phyloP scores from a whole-genome alignment of 2,797 vertebrate genomes.

The Acipenser oxyrinchus region DNA sequence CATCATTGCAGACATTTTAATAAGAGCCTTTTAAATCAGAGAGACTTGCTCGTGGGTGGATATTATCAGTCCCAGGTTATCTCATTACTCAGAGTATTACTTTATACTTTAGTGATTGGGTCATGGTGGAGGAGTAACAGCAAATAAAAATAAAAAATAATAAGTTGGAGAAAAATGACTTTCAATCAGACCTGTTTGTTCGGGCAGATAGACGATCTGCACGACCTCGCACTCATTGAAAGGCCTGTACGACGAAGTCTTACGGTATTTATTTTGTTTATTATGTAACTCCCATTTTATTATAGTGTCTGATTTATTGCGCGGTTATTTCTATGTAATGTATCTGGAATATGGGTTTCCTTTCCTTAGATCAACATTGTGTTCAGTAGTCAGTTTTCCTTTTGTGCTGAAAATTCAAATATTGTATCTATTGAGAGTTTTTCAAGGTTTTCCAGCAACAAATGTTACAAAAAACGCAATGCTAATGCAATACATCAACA shows the following conservation, averaged over 20 bases:
- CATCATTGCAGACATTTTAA: constrained; percentile 16
- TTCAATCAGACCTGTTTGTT: constrained; percentile 72
- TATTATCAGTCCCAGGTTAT: constrained; percentile 14
- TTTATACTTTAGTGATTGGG: not conserved
- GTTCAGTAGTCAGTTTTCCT: too few species aligned
- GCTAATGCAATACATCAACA: too few species aligned
- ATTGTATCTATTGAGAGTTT: too few species aligned
- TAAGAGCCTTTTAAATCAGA: constrained; percentile 16
- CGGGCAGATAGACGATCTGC: constrained; percentile 82
- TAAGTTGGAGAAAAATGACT: constrained; percentile 67
- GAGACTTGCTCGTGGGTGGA: constrained; percentile 33
- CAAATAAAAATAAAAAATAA: constrained; percentile 23
- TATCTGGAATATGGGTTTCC: too few species aligned
- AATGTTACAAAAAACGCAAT: too few species aligned
- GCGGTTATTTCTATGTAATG: too few species aligned
- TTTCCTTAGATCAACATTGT: too few species aligned
- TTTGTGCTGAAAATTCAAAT: too few species aligned
- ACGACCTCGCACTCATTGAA: constrained; percentile 86
- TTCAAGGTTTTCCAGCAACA: too few species aligned
- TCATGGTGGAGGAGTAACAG: constrained; percentile 22
- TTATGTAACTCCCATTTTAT: not conserved
- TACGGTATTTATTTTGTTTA: constrained; percentile 63
- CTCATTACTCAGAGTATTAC: too few species aligned
- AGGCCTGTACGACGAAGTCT: constrained; percentile 87
- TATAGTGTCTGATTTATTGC: too few species aligned